A percentile compares a stretch with the other conserved stretches of the same genome.
phyloP scores from a whole-genome alignment of 2,888 invertebrate species.

The Caenorhabditis japonica region DNA sequence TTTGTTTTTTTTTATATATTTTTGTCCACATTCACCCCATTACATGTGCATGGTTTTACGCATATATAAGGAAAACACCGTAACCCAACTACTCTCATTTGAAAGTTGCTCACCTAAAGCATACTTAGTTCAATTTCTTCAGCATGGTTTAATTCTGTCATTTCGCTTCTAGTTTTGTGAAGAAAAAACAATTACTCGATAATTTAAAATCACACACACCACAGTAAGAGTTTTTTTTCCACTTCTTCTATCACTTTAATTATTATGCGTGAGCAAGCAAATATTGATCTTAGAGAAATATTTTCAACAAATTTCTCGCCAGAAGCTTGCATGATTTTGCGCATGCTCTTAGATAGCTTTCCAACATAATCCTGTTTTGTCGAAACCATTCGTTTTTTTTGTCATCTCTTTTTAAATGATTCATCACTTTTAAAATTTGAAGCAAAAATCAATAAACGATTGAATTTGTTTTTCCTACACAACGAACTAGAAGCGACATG shows the following conservation, averaged over 20 bases:
- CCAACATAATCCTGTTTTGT: conserved; percentile 29
- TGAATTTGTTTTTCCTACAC: conserved; percentile 35
- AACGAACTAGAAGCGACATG: conserved; percentile 55
- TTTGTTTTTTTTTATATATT: conserved; percentile 1
- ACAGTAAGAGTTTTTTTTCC: not conserved
- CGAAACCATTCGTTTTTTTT: conserved; percentile 18
- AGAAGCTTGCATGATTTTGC: conserved; percentile 35
- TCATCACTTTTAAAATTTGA: conserved; percentile 5
- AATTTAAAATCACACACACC: conserved; percentile 9
- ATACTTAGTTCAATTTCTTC: conserved; percentile 5
- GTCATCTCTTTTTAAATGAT: conserved; percentile 15
- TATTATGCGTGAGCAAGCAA: conserved; percentile 3
- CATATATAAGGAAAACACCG: not conserved
- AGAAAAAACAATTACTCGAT: no score
- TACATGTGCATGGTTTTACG: conserved; percentile 34
- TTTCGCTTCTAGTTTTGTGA: conserved; percentile 58
- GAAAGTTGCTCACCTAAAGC: conserved; percentile 17
- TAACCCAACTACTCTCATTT: not conserved
- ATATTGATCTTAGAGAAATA: no score
- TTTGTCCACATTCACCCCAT: no score
- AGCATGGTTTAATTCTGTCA: conserved; percentile 54
- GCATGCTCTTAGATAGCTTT: conserved; percentile 43
- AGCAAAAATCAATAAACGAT: conserved; percentile 41
- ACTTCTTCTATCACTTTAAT: not conserved
- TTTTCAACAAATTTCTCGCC: conserved; percentile 11